Evolutionary conservation across 2,113 vertebrate species (phyloP).

Genomic region (Potamarius usumacintae): DNA sequence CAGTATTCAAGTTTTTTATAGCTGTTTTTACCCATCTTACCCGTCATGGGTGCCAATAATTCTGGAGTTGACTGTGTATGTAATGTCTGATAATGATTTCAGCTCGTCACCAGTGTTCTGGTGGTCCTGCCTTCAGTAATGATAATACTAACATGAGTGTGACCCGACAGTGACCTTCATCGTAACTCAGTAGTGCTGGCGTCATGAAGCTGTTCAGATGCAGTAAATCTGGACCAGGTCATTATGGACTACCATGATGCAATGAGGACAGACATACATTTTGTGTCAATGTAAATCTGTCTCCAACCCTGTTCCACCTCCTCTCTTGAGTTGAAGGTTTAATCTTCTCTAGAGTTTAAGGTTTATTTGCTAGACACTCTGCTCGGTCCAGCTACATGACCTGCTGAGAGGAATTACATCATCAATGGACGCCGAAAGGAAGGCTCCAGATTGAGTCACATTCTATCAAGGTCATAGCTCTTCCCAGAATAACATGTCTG

Average conservation of each 20-base stretch:
- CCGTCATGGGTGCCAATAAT: not conserved
- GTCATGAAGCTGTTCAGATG: not conserved
- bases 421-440: slow-evolving; percentile 16
- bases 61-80: not conserved
- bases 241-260: not conserved
- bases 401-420: slow-evolving; percentile 40
- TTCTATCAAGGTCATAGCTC: slow-evolving; percentile 19
- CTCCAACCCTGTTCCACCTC: not conserved
- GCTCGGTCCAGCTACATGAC: slow-evolving; percentile 36
- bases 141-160: slow-evolving; percentile 8
- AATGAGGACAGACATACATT: not conserved
- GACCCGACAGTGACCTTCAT: slow-evolving; percentile 9
- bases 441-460: slow-evolving; percentile 22
- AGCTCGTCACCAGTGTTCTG: not conserved
- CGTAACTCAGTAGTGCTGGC: slow-evolving; percentile 5
- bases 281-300: slow-evolving; percentile 12
- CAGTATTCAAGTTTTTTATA: not conserved
- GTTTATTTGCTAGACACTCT: slow-evolving; percentile 34
- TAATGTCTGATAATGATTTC: not conserved
- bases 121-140: not conserved
- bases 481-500: slow-evolving; percentile 20
- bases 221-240: slow-evolving; percentile 8
- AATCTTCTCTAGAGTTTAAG: slow-evolving; percentile 7
- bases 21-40: not conserved
- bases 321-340: not conserved